These are phyloP conservation scores for Idaea biselata DNA, from an alignment of 2,888 invertebrate genomes.

Conservation along the genomic window DNA sequence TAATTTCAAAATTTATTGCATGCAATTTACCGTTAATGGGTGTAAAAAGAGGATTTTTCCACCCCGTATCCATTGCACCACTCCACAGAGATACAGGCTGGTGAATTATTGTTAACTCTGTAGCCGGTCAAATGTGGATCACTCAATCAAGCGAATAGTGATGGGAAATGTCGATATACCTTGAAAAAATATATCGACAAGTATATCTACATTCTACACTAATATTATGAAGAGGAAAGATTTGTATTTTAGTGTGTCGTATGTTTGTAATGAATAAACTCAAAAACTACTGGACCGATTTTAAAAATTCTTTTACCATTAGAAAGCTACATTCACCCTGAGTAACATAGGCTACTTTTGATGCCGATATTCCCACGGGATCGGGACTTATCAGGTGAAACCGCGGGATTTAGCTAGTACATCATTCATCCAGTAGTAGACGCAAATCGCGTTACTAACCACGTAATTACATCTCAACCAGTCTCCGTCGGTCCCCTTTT, in stretches of 20 bases:
- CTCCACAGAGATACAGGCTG: background rate
- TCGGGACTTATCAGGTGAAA: too few relatives aligned
- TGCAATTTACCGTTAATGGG: background rate
- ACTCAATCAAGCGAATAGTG: slow-evolving; percentile 43
- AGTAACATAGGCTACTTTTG: too few relatives aligned
- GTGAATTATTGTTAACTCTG: slow-evolving; percentile 55
- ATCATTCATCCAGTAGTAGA: background rate
- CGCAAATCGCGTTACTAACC: background rate
- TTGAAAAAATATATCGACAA: too few relatives aligned
- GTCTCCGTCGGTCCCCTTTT: background rate
- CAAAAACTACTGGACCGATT: too few relatives aligned
- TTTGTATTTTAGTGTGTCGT: too few relatives aligned
- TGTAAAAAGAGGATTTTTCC: background rate
- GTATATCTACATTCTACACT: too few relatives aligned
- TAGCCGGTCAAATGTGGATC: slow-evolving; percentile 45
- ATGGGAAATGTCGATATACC: slow-evolving; percentile 19
- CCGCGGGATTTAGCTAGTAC: background rate
- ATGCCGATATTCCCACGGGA: too few relatives aligned
- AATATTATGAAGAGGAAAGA: too few relatives aligned
- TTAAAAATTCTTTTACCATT: too few relatives aligned
- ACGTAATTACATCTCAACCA: background rate
- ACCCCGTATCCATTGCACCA: background rate
- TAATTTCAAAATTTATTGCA: background rate
- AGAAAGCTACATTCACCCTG: too few relatives aligned
- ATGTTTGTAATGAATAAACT: too few relatives aligned